These are phyloP conservation scores for Cottoperca gobio DNA, from an alignment of 2,797 vertebrate species.

Conservation along the genomic window DNA sequence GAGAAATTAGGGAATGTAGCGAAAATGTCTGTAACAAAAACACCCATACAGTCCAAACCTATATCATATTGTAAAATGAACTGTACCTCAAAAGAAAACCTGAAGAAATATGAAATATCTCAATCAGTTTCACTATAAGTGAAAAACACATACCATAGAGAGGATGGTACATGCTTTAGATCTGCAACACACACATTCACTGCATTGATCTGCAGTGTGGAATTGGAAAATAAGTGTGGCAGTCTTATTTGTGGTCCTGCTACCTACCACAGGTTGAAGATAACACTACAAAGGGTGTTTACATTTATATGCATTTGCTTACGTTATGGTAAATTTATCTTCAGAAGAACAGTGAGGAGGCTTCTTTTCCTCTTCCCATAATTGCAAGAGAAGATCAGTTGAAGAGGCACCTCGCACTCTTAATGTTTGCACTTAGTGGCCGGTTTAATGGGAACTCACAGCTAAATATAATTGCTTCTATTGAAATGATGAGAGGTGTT, in stretches of 20 bases:
- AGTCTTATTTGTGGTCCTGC: slow-evolving; percentile 26
- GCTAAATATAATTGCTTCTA: neutral
- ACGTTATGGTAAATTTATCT: neutral
- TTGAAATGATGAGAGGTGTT: neutral
- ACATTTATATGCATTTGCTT: neutral
- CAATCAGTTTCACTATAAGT: neutral
- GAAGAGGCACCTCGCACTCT: neutral
- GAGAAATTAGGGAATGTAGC: neutral
- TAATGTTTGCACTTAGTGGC: neutral
- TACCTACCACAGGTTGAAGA: slow-evolving; percentile 2
- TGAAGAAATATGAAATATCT: neutral
- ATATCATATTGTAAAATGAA: neutral
- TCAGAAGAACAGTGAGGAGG: neutral
- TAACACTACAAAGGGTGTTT: neutral
- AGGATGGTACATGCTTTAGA: slow-evolving; percentile 5
- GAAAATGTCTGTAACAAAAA: neutral
- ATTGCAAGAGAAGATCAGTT: neutral
- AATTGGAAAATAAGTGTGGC: slow-evolving; percentile 6
- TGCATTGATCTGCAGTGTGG: slow-evolving; percentile 24
- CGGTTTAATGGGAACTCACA: neutral
- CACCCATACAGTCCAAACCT: neutral
- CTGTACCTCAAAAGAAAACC: neutral
- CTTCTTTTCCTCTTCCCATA: neutral
- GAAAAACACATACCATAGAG: neutral
- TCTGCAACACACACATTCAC: neutral